Base-by-base conservation (phyloP, 2,888 invertebrate genomes). In the Aphelenchoides bicaudatus region DNA sequence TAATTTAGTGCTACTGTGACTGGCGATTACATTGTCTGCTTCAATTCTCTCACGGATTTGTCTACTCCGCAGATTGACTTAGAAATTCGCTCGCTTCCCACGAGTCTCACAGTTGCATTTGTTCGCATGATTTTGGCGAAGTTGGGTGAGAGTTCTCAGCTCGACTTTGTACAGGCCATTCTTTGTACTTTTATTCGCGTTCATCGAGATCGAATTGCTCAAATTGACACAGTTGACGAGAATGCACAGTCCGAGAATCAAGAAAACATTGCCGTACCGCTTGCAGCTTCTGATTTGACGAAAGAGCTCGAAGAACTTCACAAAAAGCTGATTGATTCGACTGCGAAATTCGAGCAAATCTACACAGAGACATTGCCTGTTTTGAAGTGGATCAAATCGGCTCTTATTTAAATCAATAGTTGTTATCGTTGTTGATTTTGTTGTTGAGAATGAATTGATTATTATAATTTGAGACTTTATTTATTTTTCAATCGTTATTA, bases 151-250 rank as follows among this genome's bases (percentile, higher is more conserved):
- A 89, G 88, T 74, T 85, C 80, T 62, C 86, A 92, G 82, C 94
- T 91, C 81, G 94, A 96, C 82, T 81, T 93, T 56, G 87, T 87
- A 0, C 90, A 93, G n/a, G 4, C 37, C n/a, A 48, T 48, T 16
- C 16, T 48, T 8, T 48, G 25, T 37, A 48, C 91, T 43, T 92
- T 91, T 80, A 81, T 96, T 30, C 91, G 91, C 81, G 85, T 86
- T 57, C 74, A 75, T 52, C 39, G 63, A 16, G 19, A 38, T 3
- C 19, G 23, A 19, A 51, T 28, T 19, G 54, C 10, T 30, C 37
- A 43, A 16, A 25, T 27, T 19, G 19, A 61, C 13, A 3, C 13
- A 2, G 27, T 65, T 23, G 56, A 57, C 27, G 37, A 50, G 23
- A 58, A 62, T 16, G 52, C 54, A 0, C 50, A 48, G n/a, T 47